Evolutionary conservation across 2,797 vertebrate genomes (phyloP), one percentile per base, ranked within the genome.

Genomic region (Siniperca scherzeri): DNA sequence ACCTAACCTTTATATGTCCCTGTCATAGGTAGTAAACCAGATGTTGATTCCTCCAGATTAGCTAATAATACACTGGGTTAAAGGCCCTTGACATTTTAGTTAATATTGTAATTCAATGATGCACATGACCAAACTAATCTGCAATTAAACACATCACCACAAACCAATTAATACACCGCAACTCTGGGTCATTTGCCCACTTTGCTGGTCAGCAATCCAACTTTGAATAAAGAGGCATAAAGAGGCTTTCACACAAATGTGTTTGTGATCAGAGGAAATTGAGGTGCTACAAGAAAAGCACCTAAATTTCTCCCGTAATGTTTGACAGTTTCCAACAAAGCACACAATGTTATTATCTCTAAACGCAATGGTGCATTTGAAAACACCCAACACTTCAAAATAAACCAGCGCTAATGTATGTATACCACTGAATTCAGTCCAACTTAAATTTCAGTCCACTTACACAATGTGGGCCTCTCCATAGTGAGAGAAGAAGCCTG

Each of bases 51-150:
- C 22, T 55, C n/a, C 19, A 12, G 22, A 60, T 66, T 14, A 65
- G 40, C n/a, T 56, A 27, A 40, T 48, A 48, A 50, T 27, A 30
- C 36, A 48, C 25, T 0, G 7, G 19, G 22, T 14, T 22, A 17
- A n/a, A 56, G 56, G 52, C 3, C 14, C 17, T 21, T 0, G 1
- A 14, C 9, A 48, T 60, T 65, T 81, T 14, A 60, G 13, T 52
- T 81, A n/a, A 71, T 57, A 67, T 48, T 17, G 4, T 60, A 66
- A 74, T 80, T 70, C 36, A 53, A 19, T 50, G 30, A 70, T 42
- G 56, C 81, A 55, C 65, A 65, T 48, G 48, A 70, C 27, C 7
- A 70, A 38, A 73, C 27, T 77, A 55, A 70, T 66, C 67, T 79
- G 52, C 64, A 73, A 68, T 38, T 62, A 68, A 76, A 73, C 57